Evolutionary conservation across 2,797 vertebrate species (phyloP).

Genomic region (Enteromius argenteus): DNA sequence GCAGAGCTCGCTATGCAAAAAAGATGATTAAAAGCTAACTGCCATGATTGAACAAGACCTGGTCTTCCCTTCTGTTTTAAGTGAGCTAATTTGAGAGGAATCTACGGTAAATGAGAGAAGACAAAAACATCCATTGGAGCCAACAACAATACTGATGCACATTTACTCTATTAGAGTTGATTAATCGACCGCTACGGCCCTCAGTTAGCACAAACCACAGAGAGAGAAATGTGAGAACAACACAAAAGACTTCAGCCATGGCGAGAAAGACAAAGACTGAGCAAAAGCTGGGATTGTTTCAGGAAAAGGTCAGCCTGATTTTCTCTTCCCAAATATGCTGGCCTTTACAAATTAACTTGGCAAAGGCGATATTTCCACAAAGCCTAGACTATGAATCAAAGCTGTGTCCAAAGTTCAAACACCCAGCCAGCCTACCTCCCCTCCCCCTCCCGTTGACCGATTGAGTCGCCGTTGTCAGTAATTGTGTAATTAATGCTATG

Average conservation of each 20-base stretch:
- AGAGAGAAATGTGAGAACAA: constrained; percentile 31
- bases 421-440: constrained; percentile 64
- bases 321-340: constrained; percentile 85
- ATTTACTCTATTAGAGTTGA: constrained; percentile 55
- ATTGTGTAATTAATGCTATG: constrained; percentile 86
- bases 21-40: constrained; percentile 33
- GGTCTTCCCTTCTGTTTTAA: constrained; percentile 32
- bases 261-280: constrained; percentile 59
- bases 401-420: constrained; percentile 78
- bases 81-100: constrained; percentile 47
- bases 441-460: constrained; percentile 45
- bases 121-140: constrained; percentile 52
- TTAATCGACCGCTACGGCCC: constrained; percentile 50
- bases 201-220: constrained; percentile 38
- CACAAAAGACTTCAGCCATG: constrained; percentile 50
- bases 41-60: constrained; percentile 43
- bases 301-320: constrained; percentile 85
- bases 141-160: constrained; percentile 50
- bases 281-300: constrained; percentile 74
- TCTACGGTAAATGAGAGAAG: constrained; percentile 48
- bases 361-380: constrained; percentile 83
- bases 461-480: constrained; percentile 78
- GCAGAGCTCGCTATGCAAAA: constrained; percentile 26
- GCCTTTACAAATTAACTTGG: constrained; percentile 86
- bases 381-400: constrained; percentile 83